Evolutionary conservation across 2,888 invertebrate genomes (phyloP).

Genomic region (Drosophila nr. fundita): DNA sequence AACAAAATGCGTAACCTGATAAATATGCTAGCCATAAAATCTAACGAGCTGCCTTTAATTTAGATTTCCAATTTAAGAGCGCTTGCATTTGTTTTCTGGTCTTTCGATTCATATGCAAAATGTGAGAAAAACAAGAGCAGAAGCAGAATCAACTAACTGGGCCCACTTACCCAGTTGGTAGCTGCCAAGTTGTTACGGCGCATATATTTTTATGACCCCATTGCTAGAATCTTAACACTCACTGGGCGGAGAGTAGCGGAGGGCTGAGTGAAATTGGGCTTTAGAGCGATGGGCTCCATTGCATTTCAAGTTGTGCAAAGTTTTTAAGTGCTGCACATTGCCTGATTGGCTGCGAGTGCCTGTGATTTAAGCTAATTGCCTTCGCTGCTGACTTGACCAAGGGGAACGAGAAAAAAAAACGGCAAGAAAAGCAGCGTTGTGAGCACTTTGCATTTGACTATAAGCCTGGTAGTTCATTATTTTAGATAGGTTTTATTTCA

Average conservation of each 20-base stretch:
- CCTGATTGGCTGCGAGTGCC: slow-evolving; percentile 65
- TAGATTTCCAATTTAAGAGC: slow-evolving; percentile 10
- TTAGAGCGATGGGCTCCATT: slow-evolving; percentile 31
- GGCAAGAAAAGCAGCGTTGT: neutral
- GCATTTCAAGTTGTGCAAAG: slow-evolving; percentile 64
- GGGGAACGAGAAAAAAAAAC: neutral
- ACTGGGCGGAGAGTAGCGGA: slow-evolving; percentile 3
- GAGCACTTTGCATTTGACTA: slow-evolving; percentile 20
- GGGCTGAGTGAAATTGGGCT: neutral
- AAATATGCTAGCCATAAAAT: slow-evolving; percentile 46
- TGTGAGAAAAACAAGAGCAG: neutral
- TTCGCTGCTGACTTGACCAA: slow-evolving; percentile 23
- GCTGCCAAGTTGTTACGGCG: slow-evolving; percentile 64
- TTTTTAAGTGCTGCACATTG: slow-evolving; percentile 73
- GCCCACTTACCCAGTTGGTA: slow-evolving; percentile 17
- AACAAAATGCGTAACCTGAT: slow-evolving; percentile 52
- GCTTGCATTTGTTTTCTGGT: neutral
- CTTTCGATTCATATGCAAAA: slow-evolving; percentile 34
- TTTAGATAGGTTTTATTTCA: neutral
- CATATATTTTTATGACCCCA: slow-evolving; percentile 61
- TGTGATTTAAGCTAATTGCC: slow-evolving; percentile 72
- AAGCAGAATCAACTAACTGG: slow-evolving; percentile 25
- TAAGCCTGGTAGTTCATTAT: slow-evolving; percentile 5
- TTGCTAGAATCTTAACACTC: slow-evolving; percentile 44
- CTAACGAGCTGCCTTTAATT: slow-evolving; percentile 30